Evolutionary conservation across 2,888 invertebrate species (phyloP).

Genomic region (Netelia inedita): DNA sequence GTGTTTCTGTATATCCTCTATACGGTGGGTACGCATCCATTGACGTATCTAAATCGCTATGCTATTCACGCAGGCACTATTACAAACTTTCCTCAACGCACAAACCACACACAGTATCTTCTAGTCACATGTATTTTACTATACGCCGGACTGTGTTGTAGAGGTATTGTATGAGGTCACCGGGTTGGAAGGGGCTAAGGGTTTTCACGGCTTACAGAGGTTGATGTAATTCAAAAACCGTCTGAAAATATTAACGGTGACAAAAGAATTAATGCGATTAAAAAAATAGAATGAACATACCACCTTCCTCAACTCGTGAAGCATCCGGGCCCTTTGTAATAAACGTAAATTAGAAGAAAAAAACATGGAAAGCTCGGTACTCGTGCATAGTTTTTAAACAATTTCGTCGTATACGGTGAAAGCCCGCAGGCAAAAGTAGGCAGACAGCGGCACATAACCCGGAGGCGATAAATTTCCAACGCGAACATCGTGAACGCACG

Average conservation of each 20-base stretch:
- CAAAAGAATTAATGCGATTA: background rate
- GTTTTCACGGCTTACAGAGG: background rate
- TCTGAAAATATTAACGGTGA: background rate
- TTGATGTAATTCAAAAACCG: background rate
- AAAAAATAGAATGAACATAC: background rate
- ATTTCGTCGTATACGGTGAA: conserved; percentile 71
- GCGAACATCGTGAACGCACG: conserved; percentile 69
- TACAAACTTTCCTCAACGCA: conserved; percentile 39
- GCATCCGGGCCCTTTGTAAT: conserved; percentile 4
- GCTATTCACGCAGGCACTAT: conserved; percentile 24
- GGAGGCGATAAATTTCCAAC: conserved; percentile 74
- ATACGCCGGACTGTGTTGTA: background rate
- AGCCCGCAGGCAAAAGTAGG: conserved; percentile 66
- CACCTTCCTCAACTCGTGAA: background rate
- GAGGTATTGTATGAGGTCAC: background rate
- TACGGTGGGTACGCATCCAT: background rate
- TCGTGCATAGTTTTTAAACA: conserved; percentile 77
- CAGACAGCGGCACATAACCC: conserved; percentile 56
- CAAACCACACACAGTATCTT: conserved; percentile 32
- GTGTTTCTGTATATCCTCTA: conserved; percentile 33
- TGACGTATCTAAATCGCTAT: background rate
- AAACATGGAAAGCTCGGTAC: background rate
- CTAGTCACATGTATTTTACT: background rate
- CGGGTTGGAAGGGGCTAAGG: background rate
- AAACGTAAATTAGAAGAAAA: conserved; percentile 22